phyloP scores from a whole-genome alignment of 92 coral and sea anemone genomes.

The Palythoa grandis region DNA sequence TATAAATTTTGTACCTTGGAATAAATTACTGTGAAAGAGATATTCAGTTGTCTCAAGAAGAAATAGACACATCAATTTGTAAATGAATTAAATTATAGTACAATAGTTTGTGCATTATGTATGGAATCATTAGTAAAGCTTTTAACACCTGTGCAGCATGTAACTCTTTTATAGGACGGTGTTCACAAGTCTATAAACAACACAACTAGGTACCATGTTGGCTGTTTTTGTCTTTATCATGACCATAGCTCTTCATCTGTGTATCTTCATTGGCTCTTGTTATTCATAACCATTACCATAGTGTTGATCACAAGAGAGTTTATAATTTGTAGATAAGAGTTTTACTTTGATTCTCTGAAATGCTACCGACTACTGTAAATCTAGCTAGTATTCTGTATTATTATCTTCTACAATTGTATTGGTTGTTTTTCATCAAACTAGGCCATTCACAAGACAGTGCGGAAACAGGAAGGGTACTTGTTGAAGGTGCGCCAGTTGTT shows the following conservation, averaged over 20 bases:
- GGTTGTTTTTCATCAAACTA: slow-evolving; percentile 10
- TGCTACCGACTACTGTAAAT: no score
- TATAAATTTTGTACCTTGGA: no score
- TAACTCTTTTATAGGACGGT: background rate
- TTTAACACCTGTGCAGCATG: background rate
- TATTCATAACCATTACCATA: background rate
- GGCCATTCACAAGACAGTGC: slow-evolving; percentile 87
- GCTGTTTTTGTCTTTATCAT: background rate
- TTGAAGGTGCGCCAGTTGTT: slow-evolving; percentile 67
- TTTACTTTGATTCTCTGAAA: no score
- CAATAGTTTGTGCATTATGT: no score
- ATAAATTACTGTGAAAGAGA: no score
- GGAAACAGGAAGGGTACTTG: slow-evolving; percentile 90
- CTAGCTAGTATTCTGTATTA: background rate
- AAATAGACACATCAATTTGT: no score
- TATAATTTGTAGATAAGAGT: no score
- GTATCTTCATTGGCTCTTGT: no score
- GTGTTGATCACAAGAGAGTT: background rate
- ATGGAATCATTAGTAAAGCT: background rate
- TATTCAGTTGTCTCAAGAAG: no score
- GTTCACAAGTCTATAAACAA: background rate
- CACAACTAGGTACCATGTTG: background rate
- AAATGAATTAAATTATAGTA: no score
- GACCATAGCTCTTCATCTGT: background rate
- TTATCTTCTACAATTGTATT: background rate